Percentiles rank a stretch among this genome's conserved stretches.
phyloP scores from a whole-genome alignment of 2,113 vertebrate species.

The Apistogramma diplotaenia region DNA sequence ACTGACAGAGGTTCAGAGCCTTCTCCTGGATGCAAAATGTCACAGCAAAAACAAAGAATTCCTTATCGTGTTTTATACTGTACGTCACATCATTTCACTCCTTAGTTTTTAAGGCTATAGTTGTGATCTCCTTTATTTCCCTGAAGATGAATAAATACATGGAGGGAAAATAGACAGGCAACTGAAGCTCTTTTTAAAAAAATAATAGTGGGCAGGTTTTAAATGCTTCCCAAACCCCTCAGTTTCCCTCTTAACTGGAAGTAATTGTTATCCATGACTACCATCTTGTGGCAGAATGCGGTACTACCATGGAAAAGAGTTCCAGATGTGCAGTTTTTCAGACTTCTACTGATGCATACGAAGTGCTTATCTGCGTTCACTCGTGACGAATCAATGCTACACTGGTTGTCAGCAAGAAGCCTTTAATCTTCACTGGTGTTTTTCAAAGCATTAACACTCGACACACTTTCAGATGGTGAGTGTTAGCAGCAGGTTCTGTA shows the following conservation, averaged over 20 bases:
- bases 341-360: background rate
- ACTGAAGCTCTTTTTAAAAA: background rate
- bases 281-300: constrained; percentile 29
- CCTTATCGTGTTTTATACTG: background rate
- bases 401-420: background rate
- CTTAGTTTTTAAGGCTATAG: background rate
- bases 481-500: background rate
- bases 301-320: background rate
- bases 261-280: constrained; percentile 15
- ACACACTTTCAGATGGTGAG: background rate
- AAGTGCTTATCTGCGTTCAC: background rate
- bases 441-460: background rate
- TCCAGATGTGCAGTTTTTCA: fast-evolving
- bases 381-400: background rate
- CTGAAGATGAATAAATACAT: background rate
- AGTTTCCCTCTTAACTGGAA: fast-evolving
- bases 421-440: background rate
- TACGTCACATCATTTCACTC: background rate
- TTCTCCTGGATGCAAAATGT: background rate
- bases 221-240: background rate
- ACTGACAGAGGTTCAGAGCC: background rate
- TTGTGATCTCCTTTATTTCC: background rate
- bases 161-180: background rate
- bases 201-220: background rate
- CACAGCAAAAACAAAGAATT: background rate